These are phyloP conservation scores for Spilosoma lubricipeda DNA, from an alignment of 2,888 invertebrate species.

Conservation along the genomic window DNA sequence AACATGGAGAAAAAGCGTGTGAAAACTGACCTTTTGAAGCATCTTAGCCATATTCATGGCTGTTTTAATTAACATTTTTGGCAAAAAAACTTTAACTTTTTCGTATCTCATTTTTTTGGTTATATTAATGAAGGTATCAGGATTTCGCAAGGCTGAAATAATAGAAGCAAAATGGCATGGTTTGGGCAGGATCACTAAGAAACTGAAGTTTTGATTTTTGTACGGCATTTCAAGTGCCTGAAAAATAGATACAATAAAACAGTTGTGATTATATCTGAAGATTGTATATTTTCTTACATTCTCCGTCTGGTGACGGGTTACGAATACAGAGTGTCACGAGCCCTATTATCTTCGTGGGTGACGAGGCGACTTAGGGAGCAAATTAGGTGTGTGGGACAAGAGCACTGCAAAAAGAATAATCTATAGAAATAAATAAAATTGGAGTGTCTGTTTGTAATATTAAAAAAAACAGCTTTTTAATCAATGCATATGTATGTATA, in stretches of 20 bases:
- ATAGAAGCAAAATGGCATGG: constrained; percentile 6
- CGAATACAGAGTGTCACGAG: too few relatives aligned
- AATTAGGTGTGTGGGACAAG: too few relatives aligned
- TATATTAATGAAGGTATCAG: constrained; percentile 31
- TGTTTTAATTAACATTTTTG: constrained; percentile 49
- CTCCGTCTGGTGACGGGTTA: too few relatives aligned
- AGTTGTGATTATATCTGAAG: neutral
- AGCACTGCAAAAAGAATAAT: too few relatives aligned
- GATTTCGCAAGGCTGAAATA: constrained; percentile 36
- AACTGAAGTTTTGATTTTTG: constrained; percentile 51
- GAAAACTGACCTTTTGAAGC: constrained; percentile 52
- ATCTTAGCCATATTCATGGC: constrained; percentile 46
- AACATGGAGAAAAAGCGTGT: too few relatives aligned
- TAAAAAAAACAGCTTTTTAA: too few relatives aligned
- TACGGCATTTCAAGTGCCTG: constrained; percentile 60
- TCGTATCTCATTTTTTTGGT: constrained; percentile 20
- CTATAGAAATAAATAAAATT: too few relatives aligned
- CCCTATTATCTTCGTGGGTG: too few relatives aligned
- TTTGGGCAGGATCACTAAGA: constrained; percentile 53
- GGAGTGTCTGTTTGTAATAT: too few relatives aligned
- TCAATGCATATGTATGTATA: too few relatives aligned
- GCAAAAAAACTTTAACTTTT: constrained; percentile 50
- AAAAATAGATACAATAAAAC: constrained; percentile 25
- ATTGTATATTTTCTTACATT: neutral
- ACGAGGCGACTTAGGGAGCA: too few relatives aligned